A percentile compares a stretch with the other conserved stretches of the same genome.
Evolutionary conservation across 2,113 vertebrate species (phyloP).

Genomic region (Siniperca knerii): DNA sequence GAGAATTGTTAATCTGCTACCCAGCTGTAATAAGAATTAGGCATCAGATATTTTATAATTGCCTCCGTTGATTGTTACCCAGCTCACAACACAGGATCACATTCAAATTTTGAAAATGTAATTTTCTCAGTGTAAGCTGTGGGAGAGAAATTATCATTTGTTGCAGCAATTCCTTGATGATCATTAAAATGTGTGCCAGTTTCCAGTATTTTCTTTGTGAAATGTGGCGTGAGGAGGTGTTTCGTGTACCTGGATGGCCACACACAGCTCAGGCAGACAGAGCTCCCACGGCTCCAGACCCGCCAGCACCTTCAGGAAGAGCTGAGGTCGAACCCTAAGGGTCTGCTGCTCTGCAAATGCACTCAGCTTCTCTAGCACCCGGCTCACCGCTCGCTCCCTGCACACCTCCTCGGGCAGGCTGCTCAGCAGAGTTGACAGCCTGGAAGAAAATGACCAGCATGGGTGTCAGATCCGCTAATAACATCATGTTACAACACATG

Average conservation of each 20-base stretch:
- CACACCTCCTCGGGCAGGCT: constrained; percentile 79
- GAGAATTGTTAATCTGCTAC: not conserved
- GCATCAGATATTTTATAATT: not conserved
- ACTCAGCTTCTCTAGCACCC: constrained; percentile 82
- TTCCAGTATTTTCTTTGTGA: not conserved
- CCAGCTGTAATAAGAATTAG: not conserved
- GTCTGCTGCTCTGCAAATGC: constrained; percentile 77
- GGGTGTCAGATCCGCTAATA: not conserved
- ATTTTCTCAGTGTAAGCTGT: too few relatives aligned
- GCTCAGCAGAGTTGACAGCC: constrained; percentile 82
- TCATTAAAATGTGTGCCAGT: too few relatives aligned
- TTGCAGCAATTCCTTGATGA: too few relatives aligned
- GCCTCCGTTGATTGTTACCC: not conserved
- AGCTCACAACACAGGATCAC: not conserved
- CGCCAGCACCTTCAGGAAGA: constrained; percentile 82
- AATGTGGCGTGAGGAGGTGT: not conserved
- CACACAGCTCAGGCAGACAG: constrained; percentile 84
- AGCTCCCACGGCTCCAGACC: constrained; percentile 84
- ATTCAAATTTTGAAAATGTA: too few relatives aligned
- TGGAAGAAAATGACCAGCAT: constrained; percentile 36
- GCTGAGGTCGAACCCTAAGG: constrained; percentile 76
- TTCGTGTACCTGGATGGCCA: constrained; percentile 61
- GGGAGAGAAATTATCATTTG: too few relatives aligned
- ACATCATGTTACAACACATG: not conserved
- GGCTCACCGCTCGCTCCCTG: constrained; percentile 71